phyloP scores from a whole-genome alignment of 2,797 vertebrate species.

The Pipistrellus pygmaeus region DNA sequence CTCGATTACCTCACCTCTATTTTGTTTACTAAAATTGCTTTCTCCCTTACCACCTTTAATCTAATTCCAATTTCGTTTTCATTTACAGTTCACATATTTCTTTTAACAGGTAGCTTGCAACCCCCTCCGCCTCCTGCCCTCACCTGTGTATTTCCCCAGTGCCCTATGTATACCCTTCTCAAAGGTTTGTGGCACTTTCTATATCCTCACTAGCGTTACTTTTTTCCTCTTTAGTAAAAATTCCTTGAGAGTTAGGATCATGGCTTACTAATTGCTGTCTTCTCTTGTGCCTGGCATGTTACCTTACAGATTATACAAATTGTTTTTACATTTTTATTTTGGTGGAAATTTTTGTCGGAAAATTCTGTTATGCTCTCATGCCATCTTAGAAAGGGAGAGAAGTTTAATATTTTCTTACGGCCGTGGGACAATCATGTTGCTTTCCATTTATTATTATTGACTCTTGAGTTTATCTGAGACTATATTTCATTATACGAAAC shows the following conservation, averaged over 20 bases:
- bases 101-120: not conserved
- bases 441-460: not conserved
- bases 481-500: not conserved
- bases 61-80: conserved; percentile 38
- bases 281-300: not conserved
- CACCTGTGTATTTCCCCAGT: not conserved
- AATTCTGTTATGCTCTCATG: not conserved
- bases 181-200: not conserved
- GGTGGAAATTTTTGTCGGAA: not conserved
- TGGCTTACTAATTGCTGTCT: not conserved
- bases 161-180: not conserved
- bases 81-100: not conserved
- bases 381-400: not conserved
- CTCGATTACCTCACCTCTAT: not conserved
- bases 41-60: not conserved
- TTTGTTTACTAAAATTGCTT: conserved; percentile 26
- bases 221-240: too few species aligned
- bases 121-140: not conserved
- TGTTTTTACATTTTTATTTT: not conserved
- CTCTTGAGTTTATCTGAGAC: not conserved
- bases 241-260: not conserved
- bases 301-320: not conserved
- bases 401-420: not conserved
- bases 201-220: not conserved
- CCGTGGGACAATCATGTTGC: not conserved